These are phyloP conservation scores for Pocillopora verrucosa DNA, from an alignment of 64 coral and sea anemone genomes.

Conservation along the genomic window DNA sequence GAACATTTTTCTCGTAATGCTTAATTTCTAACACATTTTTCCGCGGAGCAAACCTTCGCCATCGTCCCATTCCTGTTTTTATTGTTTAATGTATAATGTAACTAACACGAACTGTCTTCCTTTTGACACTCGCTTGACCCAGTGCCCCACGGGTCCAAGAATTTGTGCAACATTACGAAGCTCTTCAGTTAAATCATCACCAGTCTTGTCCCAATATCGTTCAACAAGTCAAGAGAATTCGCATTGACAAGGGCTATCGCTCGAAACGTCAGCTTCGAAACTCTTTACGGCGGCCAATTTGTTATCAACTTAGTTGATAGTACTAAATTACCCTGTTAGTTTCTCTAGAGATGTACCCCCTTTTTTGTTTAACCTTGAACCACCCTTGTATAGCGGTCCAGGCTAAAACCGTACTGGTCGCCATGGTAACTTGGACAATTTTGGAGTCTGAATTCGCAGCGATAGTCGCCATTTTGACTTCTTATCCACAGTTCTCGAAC, in stretches of 20 bases:
- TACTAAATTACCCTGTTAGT: no score
- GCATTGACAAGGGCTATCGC: no score
- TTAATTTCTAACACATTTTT: background rate
- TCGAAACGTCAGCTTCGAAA: no score
- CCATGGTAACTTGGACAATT: no score
- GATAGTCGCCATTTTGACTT: background rate
- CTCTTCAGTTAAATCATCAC: constrained; percentile 24
- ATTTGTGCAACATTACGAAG: constrained; percentile 34
- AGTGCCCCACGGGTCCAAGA: constrained; percentile 40
- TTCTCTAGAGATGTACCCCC: no score
- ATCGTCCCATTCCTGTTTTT: background rate
- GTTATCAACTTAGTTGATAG: no score
- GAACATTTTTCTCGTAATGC: background rate
- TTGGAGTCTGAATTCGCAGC: no score
- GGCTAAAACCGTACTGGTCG: no score
- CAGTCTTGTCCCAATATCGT: constrained; percentile 27
- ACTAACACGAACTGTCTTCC: constrained; percentile 16
- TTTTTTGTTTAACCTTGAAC: no score
- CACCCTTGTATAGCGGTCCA: no score
- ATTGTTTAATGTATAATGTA: background rate
- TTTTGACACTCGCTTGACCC: constrained; percentile 29
- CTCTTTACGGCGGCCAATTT: no score
- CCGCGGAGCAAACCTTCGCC: background rate
- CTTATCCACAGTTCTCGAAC: background rate
- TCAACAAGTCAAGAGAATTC: constrained; percentile 12